Evolutionary conservation across 2,113 vertebrate genomes (phyloP), one percentile per base, ranked within the genome.

Genomic region (Tauraco erythrolophus): DNA sequence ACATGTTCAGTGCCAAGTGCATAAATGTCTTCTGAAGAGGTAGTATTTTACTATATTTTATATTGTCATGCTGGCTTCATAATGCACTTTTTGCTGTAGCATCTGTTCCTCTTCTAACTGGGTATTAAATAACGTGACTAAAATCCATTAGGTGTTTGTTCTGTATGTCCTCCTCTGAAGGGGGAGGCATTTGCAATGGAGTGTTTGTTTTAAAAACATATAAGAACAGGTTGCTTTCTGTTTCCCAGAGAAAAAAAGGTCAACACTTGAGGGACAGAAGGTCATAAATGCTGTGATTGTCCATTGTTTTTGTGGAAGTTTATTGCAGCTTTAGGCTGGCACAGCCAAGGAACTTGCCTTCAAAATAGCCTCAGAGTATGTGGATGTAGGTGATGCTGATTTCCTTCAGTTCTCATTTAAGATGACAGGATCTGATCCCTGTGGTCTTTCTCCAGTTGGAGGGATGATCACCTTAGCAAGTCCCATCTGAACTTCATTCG

Each of bases 291-390:
- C 54, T 81, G 37, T 4, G 13, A 89, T 78, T 94, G 92, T 92
- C 83, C 82, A 88, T 95, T 94, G 82, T 93, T 97, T 94, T 69
- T 88, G 50, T 85, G 84, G 54, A 56, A 85, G 62, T 93, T 85
- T 93, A 70, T 92, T 92, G 58, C 66, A 30, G n/a, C 71, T 87
- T 95, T 83, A 85, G 75, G 41, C 58, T 92, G 79, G 90, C 82
- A 94, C 28, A 89, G 53, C 10, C 41, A 70, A 86, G n/a, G n/a
- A 80, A 66, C 23, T 65, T 92, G 54, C 18, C 56, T 77, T 86
- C 76, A 88, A 89, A 95, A 74, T 54, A 88, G 35, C 33, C 39
- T 83, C 30, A 31, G 68, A 54, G 12, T 46, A 31, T 41, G 17
- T 54, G 54, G 24, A 51, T 39, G 19, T 83, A 80, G 71, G 79